These are phyloP conservation scores for Proteles cristata DNA, from an alignment of 2,113 vertebrate genomes.

Conservation along the genomic window DNA sequence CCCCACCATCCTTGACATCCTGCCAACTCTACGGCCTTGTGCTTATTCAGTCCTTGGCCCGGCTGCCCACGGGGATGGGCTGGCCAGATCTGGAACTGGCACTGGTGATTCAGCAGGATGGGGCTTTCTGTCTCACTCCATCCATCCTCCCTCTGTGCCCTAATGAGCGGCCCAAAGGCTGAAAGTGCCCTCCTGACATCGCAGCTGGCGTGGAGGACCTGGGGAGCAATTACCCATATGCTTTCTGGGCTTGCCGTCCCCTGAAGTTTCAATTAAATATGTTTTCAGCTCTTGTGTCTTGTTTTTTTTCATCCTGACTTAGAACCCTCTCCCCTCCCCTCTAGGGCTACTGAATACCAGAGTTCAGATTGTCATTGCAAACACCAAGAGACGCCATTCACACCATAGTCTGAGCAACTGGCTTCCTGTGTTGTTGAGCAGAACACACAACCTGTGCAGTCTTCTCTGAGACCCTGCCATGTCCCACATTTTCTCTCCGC, in stretches of 20 bases:
- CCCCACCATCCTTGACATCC: neutral
- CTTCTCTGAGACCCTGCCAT: neutral
- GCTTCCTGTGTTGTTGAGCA: neutral
- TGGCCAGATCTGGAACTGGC: neutral
- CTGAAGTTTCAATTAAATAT: slow-evolving; percentile 54
- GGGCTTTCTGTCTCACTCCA: neutral
- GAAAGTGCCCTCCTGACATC: slow-evolving; percentile 10
- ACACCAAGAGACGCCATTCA: neutral
- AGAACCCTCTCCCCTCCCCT: neutral
- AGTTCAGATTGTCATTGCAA: neutral
- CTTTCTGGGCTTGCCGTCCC: neutral
- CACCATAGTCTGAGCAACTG: neutral
- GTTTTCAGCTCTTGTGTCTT: neutral
- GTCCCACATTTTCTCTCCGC: neutral
- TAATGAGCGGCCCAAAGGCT: slow-evolving; percentile 39
- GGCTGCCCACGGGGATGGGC: neutral
- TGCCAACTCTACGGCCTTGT: neutral
- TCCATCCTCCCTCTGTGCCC: slow-evolving; percentile 4
- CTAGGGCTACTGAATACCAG: neutral
- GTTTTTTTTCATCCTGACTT: neutral
- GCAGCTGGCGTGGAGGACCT: neutral
- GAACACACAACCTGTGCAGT: neutral
- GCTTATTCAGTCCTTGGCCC: slow-evolving; percentile 7
- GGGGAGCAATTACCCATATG: neutral
- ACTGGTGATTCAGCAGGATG: neutral